Evolutionary conservation across 2,888 invertebrate genomes (phyloP).

Genomic region (Antitype chi): DNA sequence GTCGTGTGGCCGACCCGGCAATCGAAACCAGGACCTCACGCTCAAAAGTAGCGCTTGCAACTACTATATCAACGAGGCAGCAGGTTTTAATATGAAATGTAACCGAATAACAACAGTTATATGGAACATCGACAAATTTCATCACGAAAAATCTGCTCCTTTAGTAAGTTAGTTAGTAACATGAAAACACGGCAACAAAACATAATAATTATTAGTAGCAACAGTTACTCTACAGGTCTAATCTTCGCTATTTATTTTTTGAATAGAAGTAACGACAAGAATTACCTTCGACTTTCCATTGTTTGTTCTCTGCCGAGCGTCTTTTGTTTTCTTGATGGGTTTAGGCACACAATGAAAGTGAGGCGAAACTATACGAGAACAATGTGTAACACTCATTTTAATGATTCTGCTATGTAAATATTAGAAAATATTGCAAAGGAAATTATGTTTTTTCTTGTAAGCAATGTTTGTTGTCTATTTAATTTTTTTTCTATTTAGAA

Average conservation of each 20-base stretch:
- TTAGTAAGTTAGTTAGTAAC: not conserved
- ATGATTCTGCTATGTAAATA: conserved; percentile 49
- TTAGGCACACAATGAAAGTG: conserved; percentile 53
- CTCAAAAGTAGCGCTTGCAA: too few relatives aligned
- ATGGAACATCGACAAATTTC: not conserved
- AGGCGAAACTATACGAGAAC: conserved; percentile 50
- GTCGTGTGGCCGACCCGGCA: too few relatives aligned
- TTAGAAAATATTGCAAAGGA: conserved; percentile 33
- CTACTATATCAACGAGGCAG: not conserved
- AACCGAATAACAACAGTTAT: not conserved
- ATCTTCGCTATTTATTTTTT: conserved; percentile 60
- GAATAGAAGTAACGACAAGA: conserved; percentile 51
- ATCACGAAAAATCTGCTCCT: not conserved
- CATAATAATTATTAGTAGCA: conserved; percentile 43
- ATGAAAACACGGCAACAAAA: conserved; percentile 24
- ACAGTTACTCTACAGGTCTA: conserved; percentile 39
- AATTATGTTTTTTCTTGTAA: conserved; percentile 29
- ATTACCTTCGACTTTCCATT: conserved; percentile 54
- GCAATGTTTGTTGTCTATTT: not conserved
- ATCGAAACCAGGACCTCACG: too few relatives aligned
- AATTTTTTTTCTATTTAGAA: not conserved
- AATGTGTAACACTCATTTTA: conserved; percentile 59
- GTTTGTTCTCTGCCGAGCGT: conserved; percentile 48
- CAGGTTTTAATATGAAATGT: not conserved
- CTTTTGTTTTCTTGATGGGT: conserved; percentile 57